phyloP scores from a whole-genome alignment of 2,797 vertebrate species.

The Sebastes alutus region DNA sequence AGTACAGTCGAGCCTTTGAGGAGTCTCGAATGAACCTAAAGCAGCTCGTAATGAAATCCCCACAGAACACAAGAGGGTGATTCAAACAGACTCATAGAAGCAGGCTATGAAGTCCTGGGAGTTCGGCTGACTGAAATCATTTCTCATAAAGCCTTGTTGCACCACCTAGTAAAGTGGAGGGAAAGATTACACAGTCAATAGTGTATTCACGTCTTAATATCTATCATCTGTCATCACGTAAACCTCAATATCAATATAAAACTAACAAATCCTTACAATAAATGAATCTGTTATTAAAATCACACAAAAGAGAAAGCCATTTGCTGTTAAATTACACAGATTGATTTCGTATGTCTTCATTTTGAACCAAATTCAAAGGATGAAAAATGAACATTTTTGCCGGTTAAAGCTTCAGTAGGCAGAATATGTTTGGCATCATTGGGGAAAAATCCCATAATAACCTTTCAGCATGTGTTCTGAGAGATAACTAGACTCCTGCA shows the following conservation, averaged over 20 bases:
- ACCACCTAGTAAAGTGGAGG: constrained; percentile 22
- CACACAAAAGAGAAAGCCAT: background rate
- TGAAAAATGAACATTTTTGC: background rate
- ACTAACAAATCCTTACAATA: background rate
- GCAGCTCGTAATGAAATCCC: constrained; percentile 61
- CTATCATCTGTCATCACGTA: background rate
- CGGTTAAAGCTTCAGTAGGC: background rate
- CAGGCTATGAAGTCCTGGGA: constrained; percentile 10
- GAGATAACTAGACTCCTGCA: no score
- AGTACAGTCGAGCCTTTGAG: constrained; percentile 52
- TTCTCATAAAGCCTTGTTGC: constrained; percentile 21
- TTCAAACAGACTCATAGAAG: constrained; percentile 51
- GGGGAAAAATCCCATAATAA: no score
- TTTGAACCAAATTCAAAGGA: background rate
- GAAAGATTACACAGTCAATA: background rate
- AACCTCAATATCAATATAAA: background rate
- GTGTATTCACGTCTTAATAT: background rate
- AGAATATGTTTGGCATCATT: no score
- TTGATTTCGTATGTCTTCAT: background rate
- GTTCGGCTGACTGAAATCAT: constrained; percentile 27
- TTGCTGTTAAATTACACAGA: background rate
- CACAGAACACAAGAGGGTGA: constrained; percentile 32
- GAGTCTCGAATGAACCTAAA: constrained; percentile 21
- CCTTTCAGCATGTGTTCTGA: no score
- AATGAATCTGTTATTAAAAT: background rate